Evolutionary conservation across 1,140 invertebrate genomes (phyloP), one percentile per base, ranked within the genome.

Genomic region (Drosophila azteca): DNA sequence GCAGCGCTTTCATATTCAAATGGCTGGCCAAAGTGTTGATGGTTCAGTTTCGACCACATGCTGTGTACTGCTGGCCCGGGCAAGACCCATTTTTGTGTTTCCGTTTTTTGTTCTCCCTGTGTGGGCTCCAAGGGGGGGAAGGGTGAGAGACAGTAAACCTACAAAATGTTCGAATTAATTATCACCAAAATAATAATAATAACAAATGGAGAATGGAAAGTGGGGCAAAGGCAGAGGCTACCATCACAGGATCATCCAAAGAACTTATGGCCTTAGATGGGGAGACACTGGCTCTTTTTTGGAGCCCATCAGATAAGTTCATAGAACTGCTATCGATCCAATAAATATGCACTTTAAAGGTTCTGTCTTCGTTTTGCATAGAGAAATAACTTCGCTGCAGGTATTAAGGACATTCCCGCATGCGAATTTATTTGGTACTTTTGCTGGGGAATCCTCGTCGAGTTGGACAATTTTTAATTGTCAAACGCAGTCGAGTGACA

Each of bases 401-500:
- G 9, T 4, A 39, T 39, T 39, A 39, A 39, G 13, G 35, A 11
- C 31, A 31, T 31, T 31, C 8, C 8, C 31, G 24, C 5, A 4
- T 26, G 13, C 11, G 35, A 39, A 8, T 39, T 5, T 39, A 39
- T 39, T 39, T 11, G 35, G 35, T 41, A 45, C 31, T n/a, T n/a
- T 20, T 43, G 24, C 61, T n/a, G 31, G 61, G 39, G 41, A 41
- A 15, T 68, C 39, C 57, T 46, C 65, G 58, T 65, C 59, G 75
- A 49, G 74, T 58, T 77, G 77, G 44, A 65, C 80, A 62, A 85
- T 84, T 85, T 85, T 84, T 84, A 84, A 84, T 84, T 85, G 81
- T 84, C 81, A 84, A 85, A 76, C 81, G 81, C 81, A 83, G 71
- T 80, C 77, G 71, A 70, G 81, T 83, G 80, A 85, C 77, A 83